Evolutionary conservation across 2,113 vertebrate species (phyloP).

Genomic region (Gnathonemus longibarbis): DNA sequence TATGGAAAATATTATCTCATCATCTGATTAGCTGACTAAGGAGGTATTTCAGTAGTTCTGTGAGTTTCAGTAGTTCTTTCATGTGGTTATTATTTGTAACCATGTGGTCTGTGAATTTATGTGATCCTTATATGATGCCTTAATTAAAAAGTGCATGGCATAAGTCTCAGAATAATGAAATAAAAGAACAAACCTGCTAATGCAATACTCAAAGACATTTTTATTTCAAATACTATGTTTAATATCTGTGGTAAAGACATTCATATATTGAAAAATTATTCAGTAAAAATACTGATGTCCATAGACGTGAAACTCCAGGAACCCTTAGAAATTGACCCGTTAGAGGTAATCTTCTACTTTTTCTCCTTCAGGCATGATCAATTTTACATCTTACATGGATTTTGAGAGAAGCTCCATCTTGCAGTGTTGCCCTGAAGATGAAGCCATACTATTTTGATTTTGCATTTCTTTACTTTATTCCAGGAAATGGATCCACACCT

Average conservation of each 20-base stretch:
- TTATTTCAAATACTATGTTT: neutral
- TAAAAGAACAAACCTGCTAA: neutral
- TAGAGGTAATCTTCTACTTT: neutral
- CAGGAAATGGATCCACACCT: neutral
- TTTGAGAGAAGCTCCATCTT: neutral
- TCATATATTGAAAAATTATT: neutral
- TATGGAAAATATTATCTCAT: neutral
- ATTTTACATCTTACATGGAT: neutral
- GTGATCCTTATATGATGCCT: neutral
- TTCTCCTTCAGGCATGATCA: neutral
- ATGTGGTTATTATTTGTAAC: neutral
- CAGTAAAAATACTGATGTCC: neutral
- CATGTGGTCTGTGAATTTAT: neutral
- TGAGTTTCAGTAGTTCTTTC: neutral
- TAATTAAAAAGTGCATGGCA: neutral
- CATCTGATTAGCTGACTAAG: neutral
- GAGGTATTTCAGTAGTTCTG: neutral
- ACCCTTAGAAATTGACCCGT: neutral
- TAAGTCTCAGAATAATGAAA: neutral
- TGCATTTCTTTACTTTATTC: neutral
- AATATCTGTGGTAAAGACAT: neutral
- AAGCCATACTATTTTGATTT: neutral
- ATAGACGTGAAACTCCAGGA: neutral
- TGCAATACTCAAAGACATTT: neutral
- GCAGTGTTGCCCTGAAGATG: neutral